A percentile compares a stretch with the other conserved stretches of the same genome.
phyloP scores from a whole-genome alignment of 2,113 vertebrate species.

The Hyperopisus bebe region DNA sequence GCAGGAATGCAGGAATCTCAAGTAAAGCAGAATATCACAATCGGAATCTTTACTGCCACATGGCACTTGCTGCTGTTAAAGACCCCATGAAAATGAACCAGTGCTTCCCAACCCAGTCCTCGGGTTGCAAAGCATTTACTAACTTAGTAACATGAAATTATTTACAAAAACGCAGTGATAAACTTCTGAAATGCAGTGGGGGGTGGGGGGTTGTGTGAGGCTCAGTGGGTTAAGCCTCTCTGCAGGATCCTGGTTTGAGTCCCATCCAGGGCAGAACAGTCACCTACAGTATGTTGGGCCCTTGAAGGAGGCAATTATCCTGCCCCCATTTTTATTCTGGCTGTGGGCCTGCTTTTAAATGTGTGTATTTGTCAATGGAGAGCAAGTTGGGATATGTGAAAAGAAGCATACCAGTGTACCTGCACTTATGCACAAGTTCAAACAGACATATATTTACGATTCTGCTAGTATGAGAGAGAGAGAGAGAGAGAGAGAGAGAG shows the following conservation, averaged over 20 bases:
- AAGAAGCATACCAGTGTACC: neutral
- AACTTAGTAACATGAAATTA: neutral
- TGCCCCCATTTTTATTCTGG: neutral
- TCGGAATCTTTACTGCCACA: too few species aligned
- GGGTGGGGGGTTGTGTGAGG: neutral
- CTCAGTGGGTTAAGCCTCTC: neutral
- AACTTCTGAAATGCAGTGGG: neutral
- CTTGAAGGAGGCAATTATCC: neutral
- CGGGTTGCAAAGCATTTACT: neutral
- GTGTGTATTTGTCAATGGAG: neutral
- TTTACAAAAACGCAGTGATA: neutral
- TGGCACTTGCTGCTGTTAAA: neutral
- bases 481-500: too few species aligned
- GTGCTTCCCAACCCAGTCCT: neutral
- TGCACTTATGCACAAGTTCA: neutral
- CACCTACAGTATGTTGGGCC: neutral
- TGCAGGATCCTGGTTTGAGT: neutral
- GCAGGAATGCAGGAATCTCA: neutral
- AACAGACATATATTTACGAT: neutral
- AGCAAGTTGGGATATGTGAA: neutral
- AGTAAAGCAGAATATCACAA: neutral
- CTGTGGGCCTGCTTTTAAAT: neutral
- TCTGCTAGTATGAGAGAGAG: neutral
- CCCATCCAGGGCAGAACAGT: neutral
- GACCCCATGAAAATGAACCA: neutral